Evolutionary conservation across 2,113 vertebrate species (phyloP).

Genomic region (Proteles cristata): DNA sequence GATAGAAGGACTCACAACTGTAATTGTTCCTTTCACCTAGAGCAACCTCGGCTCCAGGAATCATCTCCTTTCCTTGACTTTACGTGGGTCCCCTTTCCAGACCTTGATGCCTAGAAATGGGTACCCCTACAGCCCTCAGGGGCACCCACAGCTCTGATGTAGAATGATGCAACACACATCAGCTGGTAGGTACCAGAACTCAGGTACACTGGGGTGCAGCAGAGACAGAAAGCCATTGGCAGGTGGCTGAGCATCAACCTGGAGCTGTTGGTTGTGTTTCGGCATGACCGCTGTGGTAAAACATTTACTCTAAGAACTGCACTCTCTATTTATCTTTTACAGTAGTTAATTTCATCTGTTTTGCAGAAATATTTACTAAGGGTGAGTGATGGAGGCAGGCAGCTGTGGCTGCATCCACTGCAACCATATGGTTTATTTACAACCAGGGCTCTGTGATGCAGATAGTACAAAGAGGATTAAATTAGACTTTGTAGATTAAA

Average conservation of each 20-base stretch:
- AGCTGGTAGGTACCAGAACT: neutral
- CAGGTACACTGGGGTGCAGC: neutral
- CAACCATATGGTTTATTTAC: slow-evolving; percentile 81
- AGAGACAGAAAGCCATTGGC: slow-evolving; percentile 63
- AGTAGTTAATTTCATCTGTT: slow-evolving; percentile 72
- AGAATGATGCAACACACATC: neutral
- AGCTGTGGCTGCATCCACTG: slow-evolving; percentile 70
- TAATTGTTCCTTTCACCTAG: neutral
- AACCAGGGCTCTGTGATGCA: slow-evolving; percentile 69
- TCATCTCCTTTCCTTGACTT: neutral
- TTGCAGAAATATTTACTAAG: slow-evolving; percentile 77
- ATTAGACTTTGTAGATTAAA: slow-evolving; percentile 86
- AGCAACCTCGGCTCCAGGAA: too few relatives aligned
- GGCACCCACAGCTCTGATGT: fast-evolving
- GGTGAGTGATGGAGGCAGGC: slow-evolving; percentile 76
- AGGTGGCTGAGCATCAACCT: slow-evolving; percentile 72
- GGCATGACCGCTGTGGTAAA: slow-evolving; percentile 35
- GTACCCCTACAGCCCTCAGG: neutral
- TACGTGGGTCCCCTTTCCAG: neutral
- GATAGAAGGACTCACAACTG: neutral
- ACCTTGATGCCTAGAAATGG: neutral
- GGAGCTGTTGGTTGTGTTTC: slow-evolving; percentile 70
- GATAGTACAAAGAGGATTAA: slow-evolving; percentile 86
- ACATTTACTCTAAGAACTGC: slow-evolving; percentile 17
- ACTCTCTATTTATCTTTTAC: slow-evolving; percentile 15